phyloP scores from a whole-genome alignment of 2,888 invertebrate genomes.

The Temnothorax unifasciatus region DNA sequence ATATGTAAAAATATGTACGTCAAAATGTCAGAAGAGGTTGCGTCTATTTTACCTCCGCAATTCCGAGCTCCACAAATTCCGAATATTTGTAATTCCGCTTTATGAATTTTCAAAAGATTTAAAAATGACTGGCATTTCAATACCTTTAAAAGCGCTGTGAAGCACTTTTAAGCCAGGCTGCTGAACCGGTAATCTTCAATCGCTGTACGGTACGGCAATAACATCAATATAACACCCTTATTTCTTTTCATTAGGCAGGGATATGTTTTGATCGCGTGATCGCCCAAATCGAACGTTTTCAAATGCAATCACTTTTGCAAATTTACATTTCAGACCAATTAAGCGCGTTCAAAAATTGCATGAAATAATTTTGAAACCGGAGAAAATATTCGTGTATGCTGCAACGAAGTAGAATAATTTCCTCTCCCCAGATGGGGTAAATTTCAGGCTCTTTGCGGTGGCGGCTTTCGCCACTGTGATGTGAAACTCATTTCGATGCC shows the following conservation, averaged over 20 bases:
- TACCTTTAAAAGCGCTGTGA: background rate
- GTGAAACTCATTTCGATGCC: slow-evolving; percentile 36
- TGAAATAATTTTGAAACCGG: background rate
- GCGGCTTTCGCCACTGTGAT: slow-evolving; percentile 7
- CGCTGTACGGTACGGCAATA: background rate
- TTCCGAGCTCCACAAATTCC: background rate
- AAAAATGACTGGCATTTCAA: slow-evolving; percentile 13
- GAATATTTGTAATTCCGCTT: slow-evolving; percentile 31
- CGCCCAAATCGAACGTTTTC: background rate
- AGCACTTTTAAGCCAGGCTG: background rate
- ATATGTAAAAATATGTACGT: slow-evolving; percentile 34
- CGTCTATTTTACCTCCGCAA: background rate
- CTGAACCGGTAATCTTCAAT: background rate
- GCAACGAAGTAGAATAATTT: background rate
- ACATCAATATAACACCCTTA: background rate
- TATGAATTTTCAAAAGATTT: slow-evolving; percentile 38
- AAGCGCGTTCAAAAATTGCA: background rate
- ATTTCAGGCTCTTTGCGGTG: slow-evolving; percentile 26
- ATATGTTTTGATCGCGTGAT: background rate
- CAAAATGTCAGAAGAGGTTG: slow-evolving; percentile 16
- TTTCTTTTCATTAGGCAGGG: no score
- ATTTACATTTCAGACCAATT: slow-evolving; percentile 9
- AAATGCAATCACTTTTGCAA: background rate
- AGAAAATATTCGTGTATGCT: background rate
- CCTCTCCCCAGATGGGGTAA: background rate